Evolutionary conservation across 1,140 invertebrate species (phyloP).

Genomic region (Pristionchus pacificus): DNA sequence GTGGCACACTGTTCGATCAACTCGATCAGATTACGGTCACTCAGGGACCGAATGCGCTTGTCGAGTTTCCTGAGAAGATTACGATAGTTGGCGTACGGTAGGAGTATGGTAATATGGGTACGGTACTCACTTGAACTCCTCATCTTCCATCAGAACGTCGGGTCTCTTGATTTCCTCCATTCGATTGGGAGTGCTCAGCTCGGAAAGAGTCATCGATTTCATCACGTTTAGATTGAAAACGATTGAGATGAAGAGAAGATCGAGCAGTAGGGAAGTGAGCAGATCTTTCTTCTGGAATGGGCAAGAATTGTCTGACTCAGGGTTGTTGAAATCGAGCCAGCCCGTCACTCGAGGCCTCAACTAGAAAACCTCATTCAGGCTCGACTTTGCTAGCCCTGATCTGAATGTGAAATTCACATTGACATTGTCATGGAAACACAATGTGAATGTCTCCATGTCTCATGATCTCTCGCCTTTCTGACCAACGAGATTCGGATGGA

Average conservation of each 20-base stretch:
- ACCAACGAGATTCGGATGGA: neutral
- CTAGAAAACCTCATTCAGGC: too few relatives aligned
- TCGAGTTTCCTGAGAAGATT: constrained; percentile 48
- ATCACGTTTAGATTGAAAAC: constrained; percentile 54
- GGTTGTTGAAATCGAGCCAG: too few relatives aligned
- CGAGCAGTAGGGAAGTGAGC: constrained; percentile 49
- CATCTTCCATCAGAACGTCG: constrained; percentile 48
- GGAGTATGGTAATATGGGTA: neutral
- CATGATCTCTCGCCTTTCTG: too few relatives aligned
- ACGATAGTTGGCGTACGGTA: neutral
- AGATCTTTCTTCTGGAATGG: constrained; percentile 50
- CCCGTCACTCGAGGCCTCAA: too few relatives aligned
- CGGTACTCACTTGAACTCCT: constrained; percentile 48
- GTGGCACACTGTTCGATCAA: constrained; percentile 48
- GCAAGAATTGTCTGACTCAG: neutral
- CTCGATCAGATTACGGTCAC: constrained; percentile 48
- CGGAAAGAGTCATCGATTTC: constrained; percentile 57
- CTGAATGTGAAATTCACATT: too few relatives aligned
- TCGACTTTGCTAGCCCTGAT: too few relatives aligned
- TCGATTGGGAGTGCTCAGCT: constrained; percentile 37
- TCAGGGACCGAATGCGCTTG: constrained; percentile 48
- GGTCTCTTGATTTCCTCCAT: constrained; percentile 43
- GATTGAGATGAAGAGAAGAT: constrained; percentile 53
- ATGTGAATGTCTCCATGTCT: neutral
- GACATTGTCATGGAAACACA: too few relatives aligned